A percentile compares a stretch with the other conserved stretches of the same genome.
Conservation (phyloP, 64 coral and sea anemone species). For the Actinia tenebrosa region DNA sequence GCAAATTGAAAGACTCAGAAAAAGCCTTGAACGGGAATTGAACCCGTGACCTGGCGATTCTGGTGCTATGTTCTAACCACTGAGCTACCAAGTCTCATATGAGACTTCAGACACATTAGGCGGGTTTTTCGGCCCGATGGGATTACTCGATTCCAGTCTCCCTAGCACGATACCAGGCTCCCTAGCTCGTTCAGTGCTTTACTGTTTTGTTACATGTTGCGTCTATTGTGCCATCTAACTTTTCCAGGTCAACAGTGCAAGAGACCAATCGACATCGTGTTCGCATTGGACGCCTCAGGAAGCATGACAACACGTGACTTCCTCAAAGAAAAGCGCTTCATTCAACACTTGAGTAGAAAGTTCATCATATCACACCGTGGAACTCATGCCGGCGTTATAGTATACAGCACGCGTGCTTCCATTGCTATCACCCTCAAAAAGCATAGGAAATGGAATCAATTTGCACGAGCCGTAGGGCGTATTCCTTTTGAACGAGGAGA, state of each 20-base stretch:
- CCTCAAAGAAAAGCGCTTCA: conserved; percentile 27
- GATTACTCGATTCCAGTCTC: no score
- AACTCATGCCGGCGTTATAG: conserved; percentile 37
- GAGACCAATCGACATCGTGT: conserved; percentile 29
- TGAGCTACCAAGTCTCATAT: no score
- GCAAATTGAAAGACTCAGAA: no score
- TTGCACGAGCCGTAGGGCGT: not conserved
- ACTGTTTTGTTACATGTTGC: no score
- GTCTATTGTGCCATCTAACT: no score
- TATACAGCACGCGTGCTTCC: conserved; percentile 16
- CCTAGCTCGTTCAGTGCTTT: no score
- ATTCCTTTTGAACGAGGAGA: conserved; percentile 15
- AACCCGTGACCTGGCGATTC: no score
- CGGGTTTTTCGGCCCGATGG: no score
- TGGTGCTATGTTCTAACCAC: no score
- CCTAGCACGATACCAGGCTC: no score
- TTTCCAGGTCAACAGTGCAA: conserved; percentile 12
- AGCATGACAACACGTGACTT: conserved; percentile 25
- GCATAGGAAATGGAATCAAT: not conserved
- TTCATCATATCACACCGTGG: conserved; percentile 32
- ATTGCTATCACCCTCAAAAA: conserved; percentile 1
- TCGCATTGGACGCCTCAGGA: conserved; percentile 43
- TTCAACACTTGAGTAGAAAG: not conserved
- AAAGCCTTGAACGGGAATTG: no score
- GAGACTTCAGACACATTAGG: no score